Conservation (phyloP, 2,888 invertebrate genomes). For the Loripinus fragilis region DNA sequence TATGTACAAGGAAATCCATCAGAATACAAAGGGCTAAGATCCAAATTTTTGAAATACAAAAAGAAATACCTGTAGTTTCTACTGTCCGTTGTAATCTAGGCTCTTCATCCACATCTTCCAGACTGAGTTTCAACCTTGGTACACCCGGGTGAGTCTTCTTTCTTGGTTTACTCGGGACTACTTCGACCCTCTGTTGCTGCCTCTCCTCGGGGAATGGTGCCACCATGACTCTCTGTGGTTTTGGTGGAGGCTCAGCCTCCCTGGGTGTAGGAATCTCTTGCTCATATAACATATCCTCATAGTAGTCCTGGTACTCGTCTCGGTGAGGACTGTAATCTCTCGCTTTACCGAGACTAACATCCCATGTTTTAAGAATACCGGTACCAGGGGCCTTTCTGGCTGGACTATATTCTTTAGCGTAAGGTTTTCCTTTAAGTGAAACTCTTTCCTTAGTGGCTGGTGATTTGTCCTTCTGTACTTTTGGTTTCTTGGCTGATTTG, state of each 20-base stretch:
- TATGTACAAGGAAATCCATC: too few species aligned
- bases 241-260: not conserved
- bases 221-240: not conserved
- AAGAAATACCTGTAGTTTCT: conserved; percentile 63
- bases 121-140: conserved; percentile 47
- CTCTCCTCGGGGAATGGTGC: not conserved
- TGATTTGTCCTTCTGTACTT: conserved; percentile 14
- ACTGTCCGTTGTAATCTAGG: conserved; percentile 25
- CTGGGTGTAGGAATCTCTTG: not conserved
- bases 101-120: conserved; percentile 57
- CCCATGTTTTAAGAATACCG: conserved; percentile 47
- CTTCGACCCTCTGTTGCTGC: not conserved
- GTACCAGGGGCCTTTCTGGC: conserved; percentile 20
- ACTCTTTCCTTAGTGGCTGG: conserved; percentile 9
- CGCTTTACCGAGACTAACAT: conserved; percentile 22
- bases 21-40: too few species aligned
- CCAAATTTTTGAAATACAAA: too few species aligned
- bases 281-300: not conserved
- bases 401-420: conserved; percentile 13
- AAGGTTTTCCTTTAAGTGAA: conserved; percentile 5
- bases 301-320: not conserved
- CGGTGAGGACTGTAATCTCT: not conserved
- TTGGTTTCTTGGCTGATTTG: conserved; percentile 26
- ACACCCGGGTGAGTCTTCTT: conserved; percentile 24
- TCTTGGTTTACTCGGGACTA: not conserved